Base-by-base conservation (phyloP, 2,888 invertebrate species). In the Ophonus ardosiacus region DNA sequence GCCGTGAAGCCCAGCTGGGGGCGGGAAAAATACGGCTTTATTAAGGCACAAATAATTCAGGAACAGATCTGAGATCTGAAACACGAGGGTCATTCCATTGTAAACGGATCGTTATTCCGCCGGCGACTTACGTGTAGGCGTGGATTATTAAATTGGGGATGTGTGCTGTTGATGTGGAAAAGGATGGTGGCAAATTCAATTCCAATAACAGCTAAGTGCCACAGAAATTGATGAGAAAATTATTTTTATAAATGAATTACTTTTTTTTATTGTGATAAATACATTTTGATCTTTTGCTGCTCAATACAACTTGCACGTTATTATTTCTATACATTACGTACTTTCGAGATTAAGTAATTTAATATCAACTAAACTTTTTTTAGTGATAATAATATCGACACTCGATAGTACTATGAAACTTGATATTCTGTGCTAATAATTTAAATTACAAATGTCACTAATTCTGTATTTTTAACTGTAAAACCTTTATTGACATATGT, bases 11-110 rank as follows among this genome's bases (percentile, higher is more conserved):
- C 15, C 18, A 24, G 63, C 17, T 24, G 38, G 68, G 68, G 68
- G 68, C 68, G 68, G 74, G 40, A 74, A 74, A 74, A 74, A 74
- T 78, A 78, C 57, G 78, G 78, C 57, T 78, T 78, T 78, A 78
- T 78, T 78, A 78, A 78, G 78, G 56, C 78, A 78, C 78, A 78
- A 78, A 78, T 78, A 78, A 78, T 78, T 78, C 57, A 78, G 17
- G 57, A 24, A 57, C 78, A 78, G 78, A 78, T 78, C 71, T 74
- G 21, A 57, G 78, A 78, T 78, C 78, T 78, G 57, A 78, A 74
- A 78, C 78, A 78, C 78, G 78, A 57, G 57, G 57, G 78, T 78
- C 71, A 78, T 78, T 78, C 56, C 78, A 43, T 17, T 78, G 78
- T 78, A 78, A 78, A 78, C 57, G 78, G 78, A 78, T 78, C 57